Conservation (phyloP, 2,113 vertebrate genomes). For the Peromyscus polionotus region DNA sequence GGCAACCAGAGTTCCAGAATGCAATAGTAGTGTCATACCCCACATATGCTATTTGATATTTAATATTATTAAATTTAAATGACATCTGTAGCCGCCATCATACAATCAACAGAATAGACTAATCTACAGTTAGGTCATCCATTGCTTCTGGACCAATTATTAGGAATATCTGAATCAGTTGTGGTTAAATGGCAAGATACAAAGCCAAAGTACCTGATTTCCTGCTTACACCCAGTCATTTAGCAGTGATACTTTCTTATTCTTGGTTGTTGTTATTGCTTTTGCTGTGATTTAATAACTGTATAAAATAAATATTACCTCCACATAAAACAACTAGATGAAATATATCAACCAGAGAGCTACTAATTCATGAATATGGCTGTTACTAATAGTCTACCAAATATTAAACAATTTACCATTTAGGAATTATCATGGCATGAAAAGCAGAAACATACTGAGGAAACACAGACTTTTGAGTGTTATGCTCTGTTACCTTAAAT, state of each 20-base stretch:
- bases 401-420: not conserved
- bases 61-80: not conserved
- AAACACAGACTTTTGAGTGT: not conserved
- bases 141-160: not conserved
- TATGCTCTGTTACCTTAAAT: not conserved
- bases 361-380: not conserved
- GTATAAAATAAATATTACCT: not conserved
- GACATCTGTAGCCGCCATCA: accelerated
- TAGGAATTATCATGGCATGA: too few species aligned
- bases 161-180: not conserved
- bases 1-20: not conserved
- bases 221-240: not conserved
- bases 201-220: not conserved
- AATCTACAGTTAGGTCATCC: not conserved
- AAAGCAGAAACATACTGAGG: not conserved
- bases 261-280: not conserved
- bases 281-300: not conserved
- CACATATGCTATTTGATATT: not conserved
- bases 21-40: not conserved
- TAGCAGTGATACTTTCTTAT: not conserved
- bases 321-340: too few species aligned
- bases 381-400: not conserved
- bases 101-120: not conserved
- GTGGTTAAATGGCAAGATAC: not conserved
- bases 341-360: not conserved